Evolutionary conservation across 2,888 invertebrate genomes (phyloP).

Genomic region (Conus canariensis): DNA sequence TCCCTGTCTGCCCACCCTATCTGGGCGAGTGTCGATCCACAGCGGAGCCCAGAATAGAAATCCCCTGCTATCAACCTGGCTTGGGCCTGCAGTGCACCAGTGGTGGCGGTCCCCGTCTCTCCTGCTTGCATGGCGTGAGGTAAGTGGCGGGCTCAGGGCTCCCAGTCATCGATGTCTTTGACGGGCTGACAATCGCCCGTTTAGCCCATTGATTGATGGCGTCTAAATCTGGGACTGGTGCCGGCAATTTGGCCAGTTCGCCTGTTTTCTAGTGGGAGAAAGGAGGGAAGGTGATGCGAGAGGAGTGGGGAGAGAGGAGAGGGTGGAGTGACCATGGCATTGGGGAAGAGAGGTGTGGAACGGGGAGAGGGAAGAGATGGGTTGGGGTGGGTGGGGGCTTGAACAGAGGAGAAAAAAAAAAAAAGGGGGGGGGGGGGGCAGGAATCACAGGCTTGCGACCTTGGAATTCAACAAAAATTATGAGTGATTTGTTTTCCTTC

Average conservation of each 20-base stretch:
- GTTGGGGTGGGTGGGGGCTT: background rate
- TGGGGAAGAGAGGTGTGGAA: background rate
- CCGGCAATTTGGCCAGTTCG: background rate
- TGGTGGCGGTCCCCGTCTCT: background rate
- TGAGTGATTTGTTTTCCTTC: too few relatives aligned
- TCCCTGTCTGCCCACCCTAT: conserved; percentile 12
- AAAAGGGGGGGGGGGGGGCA: background rate
- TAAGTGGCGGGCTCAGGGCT: background rate
- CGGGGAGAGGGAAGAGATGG: background rate
- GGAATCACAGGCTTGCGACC: too few relatives aligned
- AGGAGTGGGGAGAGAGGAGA: background rate
- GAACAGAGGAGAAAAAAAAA: background rate
- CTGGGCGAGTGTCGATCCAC: background rate
- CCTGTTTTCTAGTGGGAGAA: background rate
- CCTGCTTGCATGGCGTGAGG: background rate
- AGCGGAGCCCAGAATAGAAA: conserved; percentile 23
- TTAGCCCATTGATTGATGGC: conserved; percentile 31
- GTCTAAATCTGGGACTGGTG: background rate
- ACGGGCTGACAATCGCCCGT: conserved; percentile 27
- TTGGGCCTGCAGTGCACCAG: background rate
- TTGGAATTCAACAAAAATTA: too few relatives aligned
- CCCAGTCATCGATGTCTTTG: conserved; percentile 24
- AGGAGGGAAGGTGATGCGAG: background rate
- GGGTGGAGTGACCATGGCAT: background rate
- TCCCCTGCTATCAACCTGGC: background rate